Conservation (phyloP, 92 coral and sea anemone genomes). For the Muricea muricata region DNA sequence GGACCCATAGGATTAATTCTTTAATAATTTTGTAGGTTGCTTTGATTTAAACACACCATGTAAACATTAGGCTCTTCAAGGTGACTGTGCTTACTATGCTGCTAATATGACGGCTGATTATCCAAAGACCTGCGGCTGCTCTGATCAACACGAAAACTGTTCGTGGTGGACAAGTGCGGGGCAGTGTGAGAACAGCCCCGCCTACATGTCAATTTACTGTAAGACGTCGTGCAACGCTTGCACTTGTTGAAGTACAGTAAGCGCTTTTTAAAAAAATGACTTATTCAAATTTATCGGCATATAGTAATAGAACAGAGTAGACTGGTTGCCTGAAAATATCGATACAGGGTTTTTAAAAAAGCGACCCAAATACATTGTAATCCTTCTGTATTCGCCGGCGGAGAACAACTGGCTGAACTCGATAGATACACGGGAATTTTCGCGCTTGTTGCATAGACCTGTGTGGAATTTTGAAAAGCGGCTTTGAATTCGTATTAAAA, state of each 20-base stretch:
- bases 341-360: no score
- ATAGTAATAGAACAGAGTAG: no score
- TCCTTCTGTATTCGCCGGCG: no score
- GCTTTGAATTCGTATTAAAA: no score
- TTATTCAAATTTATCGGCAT: no score
- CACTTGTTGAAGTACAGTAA: background rate
- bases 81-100: background rate
- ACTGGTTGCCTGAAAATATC: no score
- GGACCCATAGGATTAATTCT: background rate
- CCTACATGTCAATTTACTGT: background rate
- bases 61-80: background rate
- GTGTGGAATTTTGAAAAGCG: no score
- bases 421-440: no score
- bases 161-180: background rate
- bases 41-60: background rate
- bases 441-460: no score
- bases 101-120: slow-evolving; percentile 62
- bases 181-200: background rate
- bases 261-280: background rate
- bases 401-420: no score
- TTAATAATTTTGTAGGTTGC: background rate
- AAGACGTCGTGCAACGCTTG: background rate
- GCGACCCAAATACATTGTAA: no score
- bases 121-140: slow-evolving; percentile 74
- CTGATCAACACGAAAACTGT: slow-evolving; percentile 9